These are phyloP conservation scores for Alligator sinensis DNA, from an alignment of 2,113 vertebrate species.

Conservation along the genomic window DNA sequence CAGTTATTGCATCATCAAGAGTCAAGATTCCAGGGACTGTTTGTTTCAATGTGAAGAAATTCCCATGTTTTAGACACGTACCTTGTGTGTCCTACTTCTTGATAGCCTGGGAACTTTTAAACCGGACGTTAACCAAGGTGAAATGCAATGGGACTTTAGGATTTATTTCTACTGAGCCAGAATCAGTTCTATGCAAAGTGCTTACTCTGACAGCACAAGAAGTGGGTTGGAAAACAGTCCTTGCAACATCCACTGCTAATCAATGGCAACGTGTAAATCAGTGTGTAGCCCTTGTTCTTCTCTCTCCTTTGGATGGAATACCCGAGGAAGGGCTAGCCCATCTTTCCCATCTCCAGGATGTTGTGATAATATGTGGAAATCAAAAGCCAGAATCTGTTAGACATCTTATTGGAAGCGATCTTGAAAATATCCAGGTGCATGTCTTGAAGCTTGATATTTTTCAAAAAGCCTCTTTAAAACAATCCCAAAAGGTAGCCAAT, in stretches of 20 bases:
- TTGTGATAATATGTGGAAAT: constrained; percentile 79
- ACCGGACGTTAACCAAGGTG: constrained; percentile 56
- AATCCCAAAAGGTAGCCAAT: constrained; percentile 58
- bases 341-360: constrained; percentile 64
- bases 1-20: constrained; percentile 74
- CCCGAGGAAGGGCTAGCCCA: constrained; percentile 38
- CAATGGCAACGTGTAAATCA: constrained; percentile 33
- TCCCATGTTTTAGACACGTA: constrained; percentile 77
- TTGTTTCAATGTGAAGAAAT: constrained; percentile 80
- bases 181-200: constrained; percentile 79
- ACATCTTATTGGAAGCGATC: constrained; percentile 47
- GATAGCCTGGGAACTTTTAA: constrained; percentile 84
- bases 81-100: constrained; percentile 87
- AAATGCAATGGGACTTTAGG: constrained; percentile 73
- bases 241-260: constrained; percentile 20
- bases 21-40: constrained; percentile 78
- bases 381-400: constrained; percentile 33
- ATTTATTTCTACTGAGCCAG: constrained; percentile 79
- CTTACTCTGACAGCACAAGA: constrained; percentile 78
- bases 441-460: constrained; percentile 77
- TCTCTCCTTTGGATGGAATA: constrained; percentile 76
- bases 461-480: constrained; percentile 80
- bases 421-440: constrained; percentile 76
- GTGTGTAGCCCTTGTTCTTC: constrained; percentile 77
- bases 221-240: constrained; percentile 81